Percentiles rank a stretch among this genome's conserved stretches.
Conservation (phyloP, 2,113 vertebrate genomes). For the Clinocottus analis region DNA sequence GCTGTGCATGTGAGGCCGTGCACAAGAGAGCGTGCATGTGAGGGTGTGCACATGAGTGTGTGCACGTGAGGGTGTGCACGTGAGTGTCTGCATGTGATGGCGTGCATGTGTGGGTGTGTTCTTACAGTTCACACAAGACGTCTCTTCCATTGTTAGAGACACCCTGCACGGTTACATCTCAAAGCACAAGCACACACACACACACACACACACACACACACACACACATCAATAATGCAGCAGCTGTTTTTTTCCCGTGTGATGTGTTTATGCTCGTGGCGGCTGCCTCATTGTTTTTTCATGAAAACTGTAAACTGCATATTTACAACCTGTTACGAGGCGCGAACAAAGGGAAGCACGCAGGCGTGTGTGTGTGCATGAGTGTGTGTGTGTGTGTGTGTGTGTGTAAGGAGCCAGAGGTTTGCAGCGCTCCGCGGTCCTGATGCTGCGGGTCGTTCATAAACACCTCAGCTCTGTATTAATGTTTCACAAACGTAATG, state of each 20-base stretch:
- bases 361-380: neutral
- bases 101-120: neutral
- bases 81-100: too few species aligned
- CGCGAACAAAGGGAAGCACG: conserved; percentile 54
- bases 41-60: too few species aligned
- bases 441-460: conserved; percentile 30
- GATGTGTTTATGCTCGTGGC: conserved; percentile 79
- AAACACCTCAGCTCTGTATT: conserved; percentile 12
- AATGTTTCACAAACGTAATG: neutral
- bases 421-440: conserved; percentile 12
- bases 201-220: too few species aligned
- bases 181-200: conserved; percentile 5
- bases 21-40: too few species aligned
- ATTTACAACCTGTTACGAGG: conserved; percentile 73
- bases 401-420: neutral
- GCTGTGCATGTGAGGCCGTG: too few species aligned
- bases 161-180: neutral
- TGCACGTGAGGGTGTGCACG: too few species aligned
- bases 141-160: neutral
- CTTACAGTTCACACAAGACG: neutral
- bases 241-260: conserved; percentile 29
- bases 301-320: conserved; percentile 79
- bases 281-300: conserved; percentile 78
- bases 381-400: too few species aligned
- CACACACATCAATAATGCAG: conserved; percentile 74